phyloP scores from a whole-genome alignment of 2,113 vertebrate genomes.

The Boleophthalmus pectinirostris region DNA sequence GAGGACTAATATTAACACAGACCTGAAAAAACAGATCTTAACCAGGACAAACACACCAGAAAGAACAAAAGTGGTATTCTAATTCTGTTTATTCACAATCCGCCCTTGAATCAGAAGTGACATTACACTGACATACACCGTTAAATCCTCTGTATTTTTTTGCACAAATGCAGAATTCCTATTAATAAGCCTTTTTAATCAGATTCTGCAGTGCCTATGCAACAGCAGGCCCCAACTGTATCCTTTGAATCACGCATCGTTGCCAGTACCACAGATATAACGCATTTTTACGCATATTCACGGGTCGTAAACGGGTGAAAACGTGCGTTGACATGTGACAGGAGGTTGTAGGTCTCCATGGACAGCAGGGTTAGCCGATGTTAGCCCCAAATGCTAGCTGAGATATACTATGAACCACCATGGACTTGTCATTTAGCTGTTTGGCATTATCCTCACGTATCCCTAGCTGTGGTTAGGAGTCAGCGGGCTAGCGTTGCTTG shows the following conservation, averaged over 20 bases:
- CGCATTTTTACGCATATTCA: constrained; percentile 5
- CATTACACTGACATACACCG: too few relatives aligned
- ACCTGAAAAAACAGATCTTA: not conserved
- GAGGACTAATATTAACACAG: not conserved
- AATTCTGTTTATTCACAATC: not conserved
- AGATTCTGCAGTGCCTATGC: not conserved
- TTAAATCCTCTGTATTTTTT: not conserved
- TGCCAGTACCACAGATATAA: not conserved
- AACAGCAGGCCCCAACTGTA: not conserved
- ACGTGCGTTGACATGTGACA: constrained; percentile 27
- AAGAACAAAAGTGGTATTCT: not conserved
- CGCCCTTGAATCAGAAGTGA: not conserved
- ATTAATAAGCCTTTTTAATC: not conserved
- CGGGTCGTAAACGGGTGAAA: not conserved
- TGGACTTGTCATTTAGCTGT: constrained; percentile 29
- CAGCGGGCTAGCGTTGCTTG: constrained; percentile 24
- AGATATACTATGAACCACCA: constrained; percentile 21
- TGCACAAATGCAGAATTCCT: not conserved
- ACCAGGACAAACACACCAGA: not conserved
- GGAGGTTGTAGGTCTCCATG: constrained; percentile 23
- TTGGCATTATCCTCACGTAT: constrained; percentile 57
- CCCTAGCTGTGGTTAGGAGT: constrained; percentile 19
- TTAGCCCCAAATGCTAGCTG: constrained; percentile 21
- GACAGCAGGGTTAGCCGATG: constrained; percentile 29
- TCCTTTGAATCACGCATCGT: constrained; percentile 5